These are phyloP conservation scores for Scalopus aquaticus DNA, from an alignment of 2,113 vertebrate genomes.

Conservation along the genomic window DNA sequence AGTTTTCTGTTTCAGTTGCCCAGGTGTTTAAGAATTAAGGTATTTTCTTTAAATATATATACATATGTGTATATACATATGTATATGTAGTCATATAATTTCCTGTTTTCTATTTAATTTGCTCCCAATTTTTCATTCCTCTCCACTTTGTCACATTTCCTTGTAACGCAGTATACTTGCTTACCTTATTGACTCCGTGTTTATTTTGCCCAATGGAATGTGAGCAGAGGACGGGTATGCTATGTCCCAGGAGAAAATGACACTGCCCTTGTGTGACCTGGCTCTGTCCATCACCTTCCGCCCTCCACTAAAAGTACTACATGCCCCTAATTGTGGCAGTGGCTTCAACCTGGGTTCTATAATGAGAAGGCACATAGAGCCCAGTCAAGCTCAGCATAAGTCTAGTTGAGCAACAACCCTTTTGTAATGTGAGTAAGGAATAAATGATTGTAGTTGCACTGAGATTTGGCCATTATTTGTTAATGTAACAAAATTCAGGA, in stretches of 20 bases:
- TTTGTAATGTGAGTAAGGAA: neutral
- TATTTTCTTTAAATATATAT: conserved; percentile 10
- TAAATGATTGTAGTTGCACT: neutral
- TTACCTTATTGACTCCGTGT: neutral
- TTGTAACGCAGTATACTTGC: neutral
- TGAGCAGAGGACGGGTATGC: neutral
- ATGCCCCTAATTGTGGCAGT: neutral
- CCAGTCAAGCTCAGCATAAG: neutral
- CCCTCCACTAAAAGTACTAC: neutral
- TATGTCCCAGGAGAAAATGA: neutral
- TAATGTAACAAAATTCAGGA: neutral
- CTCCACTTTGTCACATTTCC: neutral
- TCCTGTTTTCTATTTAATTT: conserved; percentile 35
- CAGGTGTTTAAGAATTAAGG: conserved; percentile 4
- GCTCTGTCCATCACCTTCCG: neutral
- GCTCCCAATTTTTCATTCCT: neutral
- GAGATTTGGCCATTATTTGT: neutral
- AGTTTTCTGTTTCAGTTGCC: conserved; percentile 11
- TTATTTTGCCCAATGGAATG: neutral
- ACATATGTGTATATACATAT: neutral
- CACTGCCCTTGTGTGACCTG: neutral
- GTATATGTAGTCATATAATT: neutral
- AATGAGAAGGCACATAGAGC: neutral
- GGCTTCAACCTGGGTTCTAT: neutral
- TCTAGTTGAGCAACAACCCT: neutral